Evolutionary conservation across 2,113 vertebrate genomes (phyloP).

Genomic region (Numida meleagris): DNA sequence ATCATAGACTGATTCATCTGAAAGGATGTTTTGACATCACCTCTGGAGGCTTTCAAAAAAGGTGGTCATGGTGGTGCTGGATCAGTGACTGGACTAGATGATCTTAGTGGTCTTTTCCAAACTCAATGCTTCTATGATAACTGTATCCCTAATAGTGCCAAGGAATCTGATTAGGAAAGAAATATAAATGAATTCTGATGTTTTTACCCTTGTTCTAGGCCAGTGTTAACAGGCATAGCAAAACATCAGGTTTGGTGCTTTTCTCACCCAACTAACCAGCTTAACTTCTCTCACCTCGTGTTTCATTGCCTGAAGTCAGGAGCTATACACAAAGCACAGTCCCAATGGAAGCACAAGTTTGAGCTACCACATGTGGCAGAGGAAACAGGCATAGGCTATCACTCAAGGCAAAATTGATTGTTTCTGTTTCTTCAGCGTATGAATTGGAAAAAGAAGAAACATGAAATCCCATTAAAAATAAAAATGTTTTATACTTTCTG

Average conservation of each 20-base stretch:
- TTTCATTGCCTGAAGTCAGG: not conserved
- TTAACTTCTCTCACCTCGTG: not conserved
- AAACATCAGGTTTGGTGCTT: not conserved
- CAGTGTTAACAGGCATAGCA: not conserved
- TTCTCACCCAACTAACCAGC: not conserved
- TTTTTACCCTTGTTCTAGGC: not conserved
- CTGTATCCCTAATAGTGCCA: not conserved
- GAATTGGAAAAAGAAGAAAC: not conserved
- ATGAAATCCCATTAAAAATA: not conserved
- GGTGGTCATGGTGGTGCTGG: too few relatives aligned
- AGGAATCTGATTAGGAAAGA: not conserved
- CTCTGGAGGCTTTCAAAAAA: too few relatives aligned
- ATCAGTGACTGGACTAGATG: too few relatives aligned
- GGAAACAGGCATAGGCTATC: not conserved
- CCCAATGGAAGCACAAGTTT: not conserved
- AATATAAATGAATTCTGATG: not conserved
- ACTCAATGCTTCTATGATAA: too few relatives aligned
- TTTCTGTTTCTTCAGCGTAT: not conserved
- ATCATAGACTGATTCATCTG: too few relatives aligned
- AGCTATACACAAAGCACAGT: not conserved
- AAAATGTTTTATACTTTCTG: not conserved
- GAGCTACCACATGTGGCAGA: accelerated
- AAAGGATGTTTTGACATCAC: not conserved
- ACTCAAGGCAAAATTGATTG: not conserved
- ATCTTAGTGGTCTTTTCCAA: too few relatives aligned